A percentile compares a stretch with the other conserved stretches of the same genome.
Evolutionary conservation across 2,888 invertebrate species (phyloP).

Genomic region (Dryadula phaetusa): DNA sequence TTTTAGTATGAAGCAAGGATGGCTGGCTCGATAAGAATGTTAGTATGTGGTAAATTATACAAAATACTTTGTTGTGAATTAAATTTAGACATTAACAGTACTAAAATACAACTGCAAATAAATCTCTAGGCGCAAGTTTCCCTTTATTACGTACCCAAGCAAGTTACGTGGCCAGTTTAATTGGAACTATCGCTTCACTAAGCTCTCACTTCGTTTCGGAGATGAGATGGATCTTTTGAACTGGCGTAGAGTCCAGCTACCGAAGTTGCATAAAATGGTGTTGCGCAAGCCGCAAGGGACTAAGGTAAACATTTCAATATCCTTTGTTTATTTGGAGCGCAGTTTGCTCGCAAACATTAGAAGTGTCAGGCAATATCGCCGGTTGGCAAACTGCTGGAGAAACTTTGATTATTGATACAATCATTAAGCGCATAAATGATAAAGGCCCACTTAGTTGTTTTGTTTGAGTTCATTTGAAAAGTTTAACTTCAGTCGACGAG

Average conservation of each 20-base stretch:
- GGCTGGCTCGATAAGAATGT: not conserved
- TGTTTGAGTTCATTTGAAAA: conserved; percentile 7
- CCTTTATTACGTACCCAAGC: conserved; percentile 51
- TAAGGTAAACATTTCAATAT: conserved; percentile 67
- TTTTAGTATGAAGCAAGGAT: not conserved
- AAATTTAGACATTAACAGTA: conserved; percentile 54
- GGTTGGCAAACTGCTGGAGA: conserved; percentile 41
- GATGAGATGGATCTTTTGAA: conserved; percentile 52
- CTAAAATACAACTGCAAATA: conserved; percentile 65
- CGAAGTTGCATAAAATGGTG: conserved; percentile 66
- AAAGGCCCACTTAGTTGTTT: conserved; percentile 16
- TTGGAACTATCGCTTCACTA: conserved; percentile 56
- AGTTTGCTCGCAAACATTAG: conserved; percentile 55
- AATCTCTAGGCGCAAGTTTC: conserved; percentile 64
- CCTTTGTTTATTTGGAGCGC: conserved; percentile 61
- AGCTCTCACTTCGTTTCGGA: conserved; percentile 49
- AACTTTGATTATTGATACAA: conserved; percentile 42
- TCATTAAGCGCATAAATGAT: conserved; percentile 34
- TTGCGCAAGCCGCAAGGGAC: conserved; percentile 68
- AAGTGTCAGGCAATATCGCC: conserved; percentile 50
- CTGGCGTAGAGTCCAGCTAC: conserved; percentile 54
- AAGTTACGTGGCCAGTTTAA: conserved; percentile 56
- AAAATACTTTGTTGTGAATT: conserved; percentile 7
- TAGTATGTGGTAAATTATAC: not conserved
- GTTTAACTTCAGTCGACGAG: conserved; percentile 2